phyloP scores from a whole-genome alignment of 2,888 invertebrate genomes.

The Lacanobia wlatinum region DNA sequence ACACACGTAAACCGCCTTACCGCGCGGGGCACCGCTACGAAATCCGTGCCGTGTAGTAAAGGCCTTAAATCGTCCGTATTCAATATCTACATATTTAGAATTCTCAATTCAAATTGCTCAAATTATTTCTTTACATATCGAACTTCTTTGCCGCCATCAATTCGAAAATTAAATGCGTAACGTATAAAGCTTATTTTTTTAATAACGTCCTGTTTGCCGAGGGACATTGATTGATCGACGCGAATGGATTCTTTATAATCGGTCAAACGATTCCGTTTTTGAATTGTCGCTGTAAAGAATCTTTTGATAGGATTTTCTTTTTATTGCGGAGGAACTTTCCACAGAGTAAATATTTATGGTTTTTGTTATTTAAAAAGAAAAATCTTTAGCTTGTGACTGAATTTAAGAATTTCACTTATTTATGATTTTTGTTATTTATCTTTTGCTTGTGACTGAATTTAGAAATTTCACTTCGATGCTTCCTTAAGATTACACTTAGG shows the following conservation, averaged over 20 bases:
- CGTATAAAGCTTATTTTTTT: constrained; percentile 48
- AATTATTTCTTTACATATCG: constrained; percentile 45
- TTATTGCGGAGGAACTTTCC: constrained; percentile 25
- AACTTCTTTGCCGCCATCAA: constrained; percentile 15
- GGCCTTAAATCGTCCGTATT: too few relatives aligned
- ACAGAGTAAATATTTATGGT: constrained; percentile 39
- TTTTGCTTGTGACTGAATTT: not conserved
- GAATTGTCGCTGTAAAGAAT: constrained; percentile 53
- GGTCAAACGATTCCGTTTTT: constrained; percentile 61
- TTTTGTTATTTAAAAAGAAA: constrained; percentile 19
- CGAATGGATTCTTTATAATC: constrained; percentile 63
- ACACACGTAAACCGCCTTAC: too few relatives aligned
- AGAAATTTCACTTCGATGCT: not conserved
- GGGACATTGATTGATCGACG: constrained; percentile 68
- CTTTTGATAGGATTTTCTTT: constrained; percentile 33
- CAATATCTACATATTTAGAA: constrained; percentile 22
- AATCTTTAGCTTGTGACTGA: not conserved
- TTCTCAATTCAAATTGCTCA: constrained; percentile 4
- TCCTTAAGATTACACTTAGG: not conserved
- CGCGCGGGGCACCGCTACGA: too few relatives aligned
- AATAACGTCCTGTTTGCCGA: constrained; percentile 56
- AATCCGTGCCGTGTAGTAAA: too few relatives aligned
- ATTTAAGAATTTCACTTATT: constrained; percentile 9
- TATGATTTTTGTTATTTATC: constrained; percentile 15
- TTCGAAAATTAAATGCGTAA: constrained; percentile 50